phyloP scores from a whole-genome alignment of 2,113 vertebrate species.

The Octodon degus region DNA sequence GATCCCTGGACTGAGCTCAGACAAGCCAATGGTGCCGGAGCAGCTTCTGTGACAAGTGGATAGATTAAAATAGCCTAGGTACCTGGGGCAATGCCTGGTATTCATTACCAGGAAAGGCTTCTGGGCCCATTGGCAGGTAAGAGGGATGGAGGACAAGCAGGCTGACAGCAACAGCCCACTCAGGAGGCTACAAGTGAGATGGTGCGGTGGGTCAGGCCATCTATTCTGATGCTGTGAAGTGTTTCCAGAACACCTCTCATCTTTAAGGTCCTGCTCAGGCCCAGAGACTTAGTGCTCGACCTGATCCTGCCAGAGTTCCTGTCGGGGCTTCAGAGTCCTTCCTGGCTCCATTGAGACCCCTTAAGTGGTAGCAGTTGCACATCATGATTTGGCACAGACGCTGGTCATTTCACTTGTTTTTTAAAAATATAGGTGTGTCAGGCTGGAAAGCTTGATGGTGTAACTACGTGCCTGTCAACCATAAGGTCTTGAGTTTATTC shows the following conservation, averaged over 20 bases:
- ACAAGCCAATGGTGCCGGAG: neutral
- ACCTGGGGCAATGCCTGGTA: neutral
- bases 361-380: neutral
- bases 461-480: too few species aligned
- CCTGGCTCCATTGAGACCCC: neutral
- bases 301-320: neutral
- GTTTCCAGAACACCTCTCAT: neutral
- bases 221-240: neutral
- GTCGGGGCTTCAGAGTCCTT: neutral
- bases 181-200: neutral
- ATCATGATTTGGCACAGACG: neutral
- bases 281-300: neutral
- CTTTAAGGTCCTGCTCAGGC: neutral
- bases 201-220: neutral
- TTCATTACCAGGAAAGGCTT: constrained; percentile 10
- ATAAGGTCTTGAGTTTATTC: too few species aligned
- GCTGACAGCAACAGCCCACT: neutral
- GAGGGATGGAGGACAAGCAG: neutral
- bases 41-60: neutral
- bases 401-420: neutral
- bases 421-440: neutral
- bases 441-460: too few species aligned
- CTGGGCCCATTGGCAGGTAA: neutral
- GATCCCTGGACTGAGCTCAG: constrained; percentile 4
- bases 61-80: constrained; percentile 32